Percentiles rank a stretch among this genome's conserved stretches.
phyloP scores from a whole-genome alignment of 2,888 invertebrate genomes.

The Ormyrus pomaceus region DNA sequence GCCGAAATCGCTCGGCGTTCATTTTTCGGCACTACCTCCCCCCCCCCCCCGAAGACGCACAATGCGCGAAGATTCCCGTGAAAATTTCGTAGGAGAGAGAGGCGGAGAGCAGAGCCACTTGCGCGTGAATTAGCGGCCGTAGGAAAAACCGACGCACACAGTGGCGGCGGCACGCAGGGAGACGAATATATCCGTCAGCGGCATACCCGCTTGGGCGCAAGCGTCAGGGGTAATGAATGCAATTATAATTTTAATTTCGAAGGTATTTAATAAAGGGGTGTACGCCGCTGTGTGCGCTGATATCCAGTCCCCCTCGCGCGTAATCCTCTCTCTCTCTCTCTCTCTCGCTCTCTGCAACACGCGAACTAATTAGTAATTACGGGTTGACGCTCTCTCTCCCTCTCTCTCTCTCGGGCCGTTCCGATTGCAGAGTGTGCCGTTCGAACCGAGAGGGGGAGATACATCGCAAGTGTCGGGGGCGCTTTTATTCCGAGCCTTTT shows the following conservation, averaged over 20 bases:
- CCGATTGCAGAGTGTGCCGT: slow-evolving; percentile 58
- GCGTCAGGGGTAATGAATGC: slow-evolving; percentile 71
- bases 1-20: no score
- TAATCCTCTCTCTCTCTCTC: slow-evolving; percentile 46
- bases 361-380: slow-evolving; percentile 74
- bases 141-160: no score
- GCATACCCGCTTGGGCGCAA: slow-evolving; percentile 44
- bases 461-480: slow-evolving; percentile 24
- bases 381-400: slow-evolving; percentile 63
- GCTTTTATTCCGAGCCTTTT: slow-evolving; percentile 44
- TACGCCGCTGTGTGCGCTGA: slow-evolving; percentile 35
- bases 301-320: slow-evolving; percentile 31
- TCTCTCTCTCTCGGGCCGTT: slow-evolving; percentile 57
- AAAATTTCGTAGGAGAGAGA: no score
- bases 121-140: no score
- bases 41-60: no score
- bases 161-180: no score
- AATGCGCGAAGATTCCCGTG: no score
- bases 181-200: slow-evolving; percentile 2
- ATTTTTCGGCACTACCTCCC: no score
- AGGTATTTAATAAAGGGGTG: slow-evolving; percentile 75
- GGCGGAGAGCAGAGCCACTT: no score
- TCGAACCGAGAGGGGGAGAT: slow-evolving; percentile 44
- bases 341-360: slow-evolving; percentile 55
- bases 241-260: slow-evolving; percentile 76